Percentiles rank a stretch among this genome's conserved stretches.
These are phyloP conservation scores for Miichthys miiuy DNA, from an alignment of 2,797 vertebrate genomes.

Conservation along the genomic window DNA sequence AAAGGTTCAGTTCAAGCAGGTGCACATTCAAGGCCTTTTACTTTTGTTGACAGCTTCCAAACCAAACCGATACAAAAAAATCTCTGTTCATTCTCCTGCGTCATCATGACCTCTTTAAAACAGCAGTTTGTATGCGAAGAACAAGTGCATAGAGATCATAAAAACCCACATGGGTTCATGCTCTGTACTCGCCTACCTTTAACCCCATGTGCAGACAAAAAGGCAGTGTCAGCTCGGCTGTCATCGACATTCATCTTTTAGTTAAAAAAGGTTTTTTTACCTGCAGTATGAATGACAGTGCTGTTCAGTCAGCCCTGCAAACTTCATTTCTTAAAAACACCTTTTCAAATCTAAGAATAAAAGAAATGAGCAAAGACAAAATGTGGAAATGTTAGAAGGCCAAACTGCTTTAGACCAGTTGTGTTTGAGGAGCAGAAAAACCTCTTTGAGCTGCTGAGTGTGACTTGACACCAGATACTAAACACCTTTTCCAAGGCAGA, in stretches of 20 bases:
- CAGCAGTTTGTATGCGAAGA: neutral
- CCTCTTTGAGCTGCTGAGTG: neutral
- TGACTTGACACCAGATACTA: neutral
- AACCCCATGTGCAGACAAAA: neutral
- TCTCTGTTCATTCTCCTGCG: conserved; percentile 29
- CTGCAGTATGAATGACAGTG: neutral
- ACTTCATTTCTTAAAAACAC: too few relatives aligned
- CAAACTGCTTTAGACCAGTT: neutral
- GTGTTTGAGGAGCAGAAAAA: neutral
- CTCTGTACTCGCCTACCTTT: neutral
- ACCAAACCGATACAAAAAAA: conserved; percentile 27
- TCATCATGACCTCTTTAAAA: conserved; percentile 3
- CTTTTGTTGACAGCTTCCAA: conserved; percentile 37
- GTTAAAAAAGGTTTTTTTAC: too few relatives aligned
- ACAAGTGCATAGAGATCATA: neutral
- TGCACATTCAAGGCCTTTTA: conserved; percentile 70
- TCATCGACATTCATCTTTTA: too few relatives aligned
- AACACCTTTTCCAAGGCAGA: neutral
- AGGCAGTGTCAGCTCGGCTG: too few relatives aligned
- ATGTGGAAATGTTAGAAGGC: neutral
- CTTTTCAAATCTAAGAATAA: neutral
- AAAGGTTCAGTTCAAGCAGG: conserved; percentile 80
- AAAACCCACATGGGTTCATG: neutral
- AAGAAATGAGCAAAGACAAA: neutral
- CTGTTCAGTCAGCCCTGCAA: neutral